Evolutionary conservation across 2,888 invertebrate genomes (phyloP), one percentile per base, ranked within the genome.

Genomic region (Clunio marinus): DNA sequence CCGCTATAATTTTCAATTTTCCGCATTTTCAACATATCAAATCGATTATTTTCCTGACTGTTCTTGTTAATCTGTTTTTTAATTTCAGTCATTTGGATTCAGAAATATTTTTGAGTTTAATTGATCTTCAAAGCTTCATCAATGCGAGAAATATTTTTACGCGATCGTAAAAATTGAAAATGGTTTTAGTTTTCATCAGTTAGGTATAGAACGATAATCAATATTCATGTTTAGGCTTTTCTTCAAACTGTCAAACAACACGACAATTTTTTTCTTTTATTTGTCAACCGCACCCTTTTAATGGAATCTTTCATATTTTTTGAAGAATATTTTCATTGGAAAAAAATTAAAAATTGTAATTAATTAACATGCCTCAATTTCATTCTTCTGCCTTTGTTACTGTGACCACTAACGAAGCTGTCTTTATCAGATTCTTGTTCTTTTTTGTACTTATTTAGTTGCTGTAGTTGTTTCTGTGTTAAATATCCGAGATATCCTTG

Each of bases 381-480:
- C 41, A 41, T 37, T 20, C 68, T 24, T 58, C 68, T 35, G 10
- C 68, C 68, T 25, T 68, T 68, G n/a, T 55, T 55, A 24, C 68
- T 68, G 58, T 58, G 68, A 24, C 68, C 68, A 20, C 58, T 58
- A 13, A 68, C 25, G 4, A 68, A n/a, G 25, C 68, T 68, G 2
- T 68, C 68, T 17, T 22, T 32, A 37, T 68, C 68, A 1, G 68
- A 68, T 17, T 68, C 68, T 68, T 41, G 57, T 4, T 68, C 68
- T 15, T 68, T 68, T 20, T 68, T 68, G 22, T 20, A 68, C 58
- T 68, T 68, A 17, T 57, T 68, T 1, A 68, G 27, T 15, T 66
- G 66, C 13, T 15, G 27, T 2, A 66, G 15, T 13, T 68, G 68
- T 20, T 68, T 68, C 27, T 57, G 58, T 10, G 68, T 68, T 22